These are phyloP conservation scores for Sebastiscus albofasciatus DNA, from an alignment of 2,797 vertebrate species.

Conservation along the genomic window DNA sequence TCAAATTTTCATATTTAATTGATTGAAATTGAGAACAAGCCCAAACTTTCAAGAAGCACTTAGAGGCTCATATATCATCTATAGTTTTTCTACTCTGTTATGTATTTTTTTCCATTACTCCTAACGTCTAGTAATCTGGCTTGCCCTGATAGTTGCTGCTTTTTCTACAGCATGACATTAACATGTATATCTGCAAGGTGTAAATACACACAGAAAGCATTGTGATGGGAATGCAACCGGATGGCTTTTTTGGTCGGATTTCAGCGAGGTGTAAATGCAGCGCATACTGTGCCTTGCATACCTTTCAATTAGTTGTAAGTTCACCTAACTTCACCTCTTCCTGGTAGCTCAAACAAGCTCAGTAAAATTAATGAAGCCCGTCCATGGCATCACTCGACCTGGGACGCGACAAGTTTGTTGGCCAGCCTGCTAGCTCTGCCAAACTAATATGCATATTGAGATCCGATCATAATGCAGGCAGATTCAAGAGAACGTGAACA, in stretches of 20 bases:
- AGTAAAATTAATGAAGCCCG: too few relatives aligned
- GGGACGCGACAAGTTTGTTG: too few relatives aligned
- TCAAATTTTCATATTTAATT: slow-evolving; percentile 43
- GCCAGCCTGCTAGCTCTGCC: too few relatives aligned
- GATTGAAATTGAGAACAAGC: slow-evolving; percentile 29
- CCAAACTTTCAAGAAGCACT: slow-evolving; percentile 16
- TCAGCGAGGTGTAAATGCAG: not conserved
- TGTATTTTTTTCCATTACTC: not conserved
- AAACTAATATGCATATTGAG: too few relatives aligned
- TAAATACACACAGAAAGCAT: not conserved
- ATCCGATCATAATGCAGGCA: too few relatives aligned
- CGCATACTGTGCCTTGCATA: not conserved
- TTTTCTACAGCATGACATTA: not conserved
- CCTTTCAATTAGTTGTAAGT: too few relatives aligned
- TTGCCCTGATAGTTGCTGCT: not conserved
- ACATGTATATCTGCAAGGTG: not conserved
- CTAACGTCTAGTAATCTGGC: too few relatives aligned
- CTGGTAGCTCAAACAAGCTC: not conserved
- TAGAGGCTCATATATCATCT: not conserved
- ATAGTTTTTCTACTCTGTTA: not conserved
- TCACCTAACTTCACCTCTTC: not conserved
- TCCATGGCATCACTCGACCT: too few relatives aligned
- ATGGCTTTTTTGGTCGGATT: not conserved
- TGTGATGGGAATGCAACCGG: not conserved
- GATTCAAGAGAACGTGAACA: too few relatives aligned